phyloP scores from a whole-genome alignment of 2,888 invertebrate genomes.

The Tuta absoluta region DNA sequence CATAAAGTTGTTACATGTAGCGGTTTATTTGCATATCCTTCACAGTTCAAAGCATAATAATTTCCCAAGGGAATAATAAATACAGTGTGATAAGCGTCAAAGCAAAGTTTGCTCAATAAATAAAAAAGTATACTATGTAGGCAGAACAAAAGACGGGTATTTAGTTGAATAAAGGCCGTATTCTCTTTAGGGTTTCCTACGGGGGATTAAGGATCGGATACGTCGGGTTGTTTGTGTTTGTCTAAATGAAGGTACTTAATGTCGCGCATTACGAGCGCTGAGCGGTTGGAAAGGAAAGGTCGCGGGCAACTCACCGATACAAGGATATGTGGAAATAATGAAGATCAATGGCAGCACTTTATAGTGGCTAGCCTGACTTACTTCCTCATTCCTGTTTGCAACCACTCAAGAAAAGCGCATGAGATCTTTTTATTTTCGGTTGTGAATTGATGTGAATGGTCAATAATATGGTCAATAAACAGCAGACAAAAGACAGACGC shows the following conservation, averaged over 20 bases:
- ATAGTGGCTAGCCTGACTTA: slow-evolving; percentile 14
- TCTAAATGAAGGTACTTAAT: slow-evolving; percentile 25
- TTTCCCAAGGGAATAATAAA: slow-evolving; percentile 11
- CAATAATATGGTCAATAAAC: no score
- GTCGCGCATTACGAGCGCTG: slow-evolving; percentile 21
- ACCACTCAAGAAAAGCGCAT: slow-evolving; percentile 7
- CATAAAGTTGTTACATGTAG: slow-evolving; percentile 7
- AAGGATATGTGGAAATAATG: slow-evolving; percentile 27
- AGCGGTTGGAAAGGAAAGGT: slow-evolving; percentile 10
- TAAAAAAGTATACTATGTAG: not conserved
- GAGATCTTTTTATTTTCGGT: slow-evolving; percentile 7
- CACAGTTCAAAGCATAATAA: slow-evolving; percentile 5
- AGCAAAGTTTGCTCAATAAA: slow-evolving; percentile 10
- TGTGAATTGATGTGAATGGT: not conserved
- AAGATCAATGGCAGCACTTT: slow-evolving; percentile 25
- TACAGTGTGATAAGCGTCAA: not conserved
- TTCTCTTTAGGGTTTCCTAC: slow-evolving; percentile 18
- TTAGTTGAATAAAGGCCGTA: slow-evolving; percentile 13
- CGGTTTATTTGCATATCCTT: slow-evolving; percentile 10
- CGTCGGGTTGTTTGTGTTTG: slow-evolving; percentile 22
- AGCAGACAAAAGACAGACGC: no score
- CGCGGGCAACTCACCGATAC: slow-evolving; percentile 18
- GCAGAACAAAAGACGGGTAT: slow-evolving; percentile 13
- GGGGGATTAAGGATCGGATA: slow-evolving; percentile 16
- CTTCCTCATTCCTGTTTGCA: slow-evolving; percentile 12